A percentile compares a stretch with the other conserved stretches of the same genome.
Conservation (phyloP, 2,888 invertebrate genomes). For the Cloeon dipterum region DNA sequence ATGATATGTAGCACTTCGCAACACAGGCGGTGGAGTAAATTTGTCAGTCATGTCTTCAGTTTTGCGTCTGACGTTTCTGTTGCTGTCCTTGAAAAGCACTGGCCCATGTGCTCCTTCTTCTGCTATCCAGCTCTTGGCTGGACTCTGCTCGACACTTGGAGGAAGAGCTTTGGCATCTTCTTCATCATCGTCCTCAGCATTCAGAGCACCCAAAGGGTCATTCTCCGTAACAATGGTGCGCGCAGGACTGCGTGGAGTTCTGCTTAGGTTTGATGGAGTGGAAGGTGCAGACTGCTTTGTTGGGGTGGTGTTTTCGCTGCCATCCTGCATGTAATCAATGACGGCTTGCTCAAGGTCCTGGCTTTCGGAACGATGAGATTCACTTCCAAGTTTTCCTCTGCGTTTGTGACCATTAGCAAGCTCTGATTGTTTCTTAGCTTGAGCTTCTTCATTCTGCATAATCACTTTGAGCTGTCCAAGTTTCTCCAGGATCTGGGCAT, state of each 20-base stretch:
- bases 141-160: slow-evolving; percentile 1
- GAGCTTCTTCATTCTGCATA: slow-evolving; percentile 2
- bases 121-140: slow-evolving; percentile 3
- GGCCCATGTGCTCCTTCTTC: slow-evolving; percentile 20
- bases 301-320: neutral
- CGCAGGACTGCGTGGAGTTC: slow-evolving; percentile 26
- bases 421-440: neutral
- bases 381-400: slow-evolving; percentile 2
- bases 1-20: slow-evolving; percentile 21
- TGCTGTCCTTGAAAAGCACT: slow-evolving; percentile 27
- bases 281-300: neutral
- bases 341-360: slow-evolving; percentile 1
- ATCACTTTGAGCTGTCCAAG: slow-evolving; percentile 15
- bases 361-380: neutral
- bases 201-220: slow-evolving; percentile 71
- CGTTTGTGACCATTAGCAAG: slow-evolving; percentile 1
- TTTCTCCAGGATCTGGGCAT: slow-evolving; percentile 50
- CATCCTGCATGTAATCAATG: slow-evolving; percentile 1
- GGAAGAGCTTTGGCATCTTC: slow-evolving; percentile 11
- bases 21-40: slow-evolving; percentile 10
- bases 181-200: slow-evolving; percentile 15
- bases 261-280: slow-evolving; percentile 18
- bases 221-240: slow-evolving; percentile 75
- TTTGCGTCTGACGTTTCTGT: slow-evolving; percentile 2
- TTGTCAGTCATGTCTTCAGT: slow-evolving; percentile 4